Conservation (phyloP, 1,140 invertebrate genomes). For the Drosophila leontia region DNA sequence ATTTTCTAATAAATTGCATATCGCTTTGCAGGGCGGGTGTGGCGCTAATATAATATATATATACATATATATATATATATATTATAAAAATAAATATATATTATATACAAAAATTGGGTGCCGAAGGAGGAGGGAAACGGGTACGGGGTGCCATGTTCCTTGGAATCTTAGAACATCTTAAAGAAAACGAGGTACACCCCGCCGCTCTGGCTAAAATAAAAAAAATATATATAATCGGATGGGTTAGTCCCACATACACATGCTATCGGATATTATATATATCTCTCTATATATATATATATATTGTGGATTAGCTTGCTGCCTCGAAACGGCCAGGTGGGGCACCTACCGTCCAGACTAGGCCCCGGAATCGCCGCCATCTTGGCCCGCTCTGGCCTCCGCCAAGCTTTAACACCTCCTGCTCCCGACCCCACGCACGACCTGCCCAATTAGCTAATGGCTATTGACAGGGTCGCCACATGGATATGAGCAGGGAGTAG, state of each 20-base stretch:
- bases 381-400: constrained; percentile 11
- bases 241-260: constrained; percentile 17
- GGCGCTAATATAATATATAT: not conserved
- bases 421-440: constrained; percentile 11
- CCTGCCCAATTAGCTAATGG: constrained; percentile 71
- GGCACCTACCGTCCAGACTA: constrained; percentile 1
- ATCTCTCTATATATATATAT: not conserved
- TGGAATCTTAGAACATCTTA: constrained; percentile 4
- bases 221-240: constrained; percentile 9
- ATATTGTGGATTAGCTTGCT: constrained; percentile 14
- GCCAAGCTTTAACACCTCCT: not conserved
- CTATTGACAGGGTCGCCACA: constrained; percentile 56
- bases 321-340: constrained; percentile 5
- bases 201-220: constrained; percentile 8
- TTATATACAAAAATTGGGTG: constrained; percentile 6
- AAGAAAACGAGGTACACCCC: constrained; percentile 5
- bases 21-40: not conserved
- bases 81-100: constrained; percentile 4
- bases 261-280: not conserved
- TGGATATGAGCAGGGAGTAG: not conserved
- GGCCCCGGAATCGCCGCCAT: constrained; percentile 1
- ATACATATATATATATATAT: not conserved
- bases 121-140: not conserved
- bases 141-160: not conserved
- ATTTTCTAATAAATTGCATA: not conserved